These are phyloP conservation scores for Bradypodion pumilum DNA, from an alignment of 2,797 vertebrate species.

Conservation along the genomic window DNA sequence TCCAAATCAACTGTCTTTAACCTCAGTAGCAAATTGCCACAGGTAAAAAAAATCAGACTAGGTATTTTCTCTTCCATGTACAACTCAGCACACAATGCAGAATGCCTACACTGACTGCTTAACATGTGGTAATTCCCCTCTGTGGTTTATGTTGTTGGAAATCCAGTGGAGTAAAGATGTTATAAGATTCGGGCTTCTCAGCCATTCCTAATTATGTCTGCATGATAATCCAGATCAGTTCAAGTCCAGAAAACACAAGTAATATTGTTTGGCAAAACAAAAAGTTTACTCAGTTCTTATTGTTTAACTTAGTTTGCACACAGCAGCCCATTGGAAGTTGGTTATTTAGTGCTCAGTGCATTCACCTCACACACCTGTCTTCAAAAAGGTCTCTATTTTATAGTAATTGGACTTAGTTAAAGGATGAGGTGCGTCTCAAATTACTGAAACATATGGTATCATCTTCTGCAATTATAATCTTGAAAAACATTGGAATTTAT, in stretches of 20 bases:
- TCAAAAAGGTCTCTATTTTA: background rate
- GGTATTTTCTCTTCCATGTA: too few relatives aligned
- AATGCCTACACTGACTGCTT: too few relatives aligned
- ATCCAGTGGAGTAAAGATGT: too few relatives aligned
- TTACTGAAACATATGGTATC: background rate
- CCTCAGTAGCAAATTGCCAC: too few relatives aligned
- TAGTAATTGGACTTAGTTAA: background rate
- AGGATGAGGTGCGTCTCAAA: background rate
- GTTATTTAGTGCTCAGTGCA: background rate
- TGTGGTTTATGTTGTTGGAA: too few relatives aligned
- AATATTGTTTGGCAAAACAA: background rate
- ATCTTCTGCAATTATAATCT: background rate
- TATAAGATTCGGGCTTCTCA: background rate
- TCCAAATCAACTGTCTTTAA: too few relatives aligned
- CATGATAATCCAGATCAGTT: background rate
- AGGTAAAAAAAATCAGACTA: too few relatives aligned
- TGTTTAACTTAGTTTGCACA: background rate
- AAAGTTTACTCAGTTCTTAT: background rate
- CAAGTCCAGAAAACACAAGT: background rate
- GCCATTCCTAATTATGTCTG: background rate
- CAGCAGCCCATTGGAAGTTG: background rate
- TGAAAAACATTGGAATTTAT: conserved; percentile 14
- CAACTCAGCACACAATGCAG: too few relatives aligned
- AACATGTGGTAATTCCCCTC: too few relatives aligned
- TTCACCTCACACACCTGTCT: background rate